A percentile compares a stretch with the other conserved stretches of the same genome.
These are phyloP conservation scores for Narcine bancroftii DNA, from an alignment of 2,113 vertebrate genomes.

Conservation along the genomic window DNA sequence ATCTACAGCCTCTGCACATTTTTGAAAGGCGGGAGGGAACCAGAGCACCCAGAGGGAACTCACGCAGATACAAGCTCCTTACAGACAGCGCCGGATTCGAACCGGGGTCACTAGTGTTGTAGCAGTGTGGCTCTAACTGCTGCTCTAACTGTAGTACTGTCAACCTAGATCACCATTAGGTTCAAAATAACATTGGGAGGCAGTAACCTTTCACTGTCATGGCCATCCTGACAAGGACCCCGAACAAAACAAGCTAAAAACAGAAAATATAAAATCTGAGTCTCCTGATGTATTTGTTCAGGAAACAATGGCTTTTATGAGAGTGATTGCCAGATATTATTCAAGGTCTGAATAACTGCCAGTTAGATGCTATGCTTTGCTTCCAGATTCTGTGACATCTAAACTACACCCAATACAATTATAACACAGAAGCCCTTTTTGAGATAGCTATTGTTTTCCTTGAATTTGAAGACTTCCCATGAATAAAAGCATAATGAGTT, in stretches of 20 bases:
- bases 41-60: too few relatives aligned
- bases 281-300: not conserved
- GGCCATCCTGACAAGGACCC: not conserved
- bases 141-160: too few relatives aligned
- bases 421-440: not conserved
- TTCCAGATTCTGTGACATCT: not conserved
- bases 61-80: too few relatives aligned
- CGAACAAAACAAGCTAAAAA: not conserved
- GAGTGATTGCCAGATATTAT: not conserved
- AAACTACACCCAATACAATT: not conserved
- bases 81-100: too few relatives aligned
- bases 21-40: too few relatives aligned
- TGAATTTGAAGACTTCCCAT: not conserved
- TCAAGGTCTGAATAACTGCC: not conserved
- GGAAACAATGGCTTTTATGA: not conserved
- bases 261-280: not conserved
- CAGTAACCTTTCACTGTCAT: not conserved
- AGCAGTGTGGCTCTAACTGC: too few relatives aligned
- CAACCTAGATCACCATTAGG: not conserved
- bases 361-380: not conserved
- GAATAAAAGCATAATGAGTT: slow-evolving; percentile 17
- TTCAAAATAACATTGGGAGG: too few relatives aligned
- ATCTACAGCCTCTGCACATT: too few relatives aligned
- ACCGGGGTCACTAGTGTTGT: too few relatives aligned
- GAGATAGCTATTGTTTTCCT: not conserved